A percentile compares a stretch with the other conserved stretches of the same genome.
Conservation (phyloP, 2,888 invertebrate genomes). For the Volucella inflata region DNA sequence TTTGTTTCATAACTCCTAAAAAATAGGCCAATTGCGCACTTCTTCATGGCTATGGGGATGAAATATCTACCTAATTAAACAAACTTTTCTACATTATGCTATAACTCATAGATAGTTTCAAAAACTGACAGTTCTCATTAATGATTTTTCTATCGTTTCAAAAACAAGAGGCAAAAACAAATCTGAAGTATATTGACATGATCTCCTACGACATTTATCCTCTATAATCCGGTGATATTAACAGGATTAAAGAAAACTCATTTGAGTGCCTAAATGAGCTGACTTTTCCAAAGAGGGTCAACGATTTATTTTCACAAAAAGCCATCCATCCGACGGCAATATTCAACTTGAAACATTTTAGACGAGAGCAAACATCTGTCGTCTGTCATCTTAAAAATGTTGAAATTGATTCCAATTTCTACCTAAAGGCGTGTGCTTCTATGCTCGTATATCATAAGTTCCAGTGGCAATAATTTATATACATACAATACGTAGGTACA, state of each 20-base stretch:
- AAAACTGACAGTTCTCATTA: constrained; percentile 39
- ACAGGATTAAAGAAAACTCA: constrained; percentile 73
- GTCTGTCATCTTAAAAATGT: background rate
- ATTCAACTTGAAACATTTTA: constrained; percentile 19
- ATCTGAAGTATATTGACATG: constrained; percentile 40
- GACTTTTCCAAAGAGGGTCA: constrained; percentile 73
- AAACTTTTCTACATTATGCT: background rate
- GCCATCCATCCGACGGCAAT: constrained; percentile 52
- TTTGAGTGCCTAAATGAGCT: constrained; percentile 68
- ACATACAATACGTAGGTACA: constrained; percentile 14
- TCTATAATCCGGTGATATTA: constrained; percentile 72
- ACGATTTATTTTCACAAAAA: constrained; percentile 67
- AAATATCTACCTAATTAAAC: too few species aligned
- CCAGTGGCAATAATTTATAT: constrained; percentile 48
- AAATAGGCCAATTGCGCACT: too few species aligned
- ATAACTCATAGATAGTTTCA: background rate
- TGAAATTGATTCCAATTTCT: constrained; percentile 24
- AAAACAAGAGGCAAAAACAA: background rate
- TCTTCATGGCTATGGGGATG: too few species aligned
- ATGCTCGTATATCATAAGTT: constrained; percentile 2
- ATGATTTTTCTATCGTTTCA: constrained; percentile 8
- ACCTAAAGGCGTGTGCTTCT: constrained; percentile 40
- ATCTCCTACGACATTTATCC: constrained; percentile 68
- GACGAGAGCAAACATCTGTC: constrained; percentile 64
- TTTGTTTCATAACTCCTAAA: too few species aligned